Conservation (phyloP, 2,797 vertebrate genomes). For the Atherinosoma microstoma region DNA sequence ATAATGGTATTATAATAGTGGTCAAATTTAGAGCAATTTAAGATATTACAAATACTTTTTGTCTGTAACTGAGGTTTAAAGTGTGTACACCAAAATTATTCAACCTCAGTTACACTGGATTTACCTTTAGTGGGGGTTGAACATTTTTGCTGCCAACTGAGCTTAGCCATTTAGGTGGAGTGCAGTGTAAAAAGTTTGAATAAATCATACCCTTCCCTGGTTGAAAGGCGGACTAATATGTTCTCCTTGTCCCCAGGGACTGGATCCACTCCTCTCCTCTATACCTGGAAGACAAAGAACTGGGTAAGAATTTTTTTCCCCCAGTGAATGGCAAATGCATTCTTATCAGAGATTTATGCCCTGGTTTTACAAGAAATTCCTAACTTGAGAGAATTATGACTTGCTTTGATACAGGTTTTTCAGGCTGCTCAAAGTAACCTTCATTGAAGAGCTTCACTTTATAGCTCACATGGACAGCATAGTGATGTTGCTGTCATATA, state of each 20-base stretch:
- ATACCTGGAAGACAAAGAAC: slow-evolving; percentile 83
- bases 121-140: no score
- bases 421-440: slow-evolving; percentile 52
- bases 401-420: slow-evolving; percentile 61
- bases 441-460: slow-evolving; percentile 55
- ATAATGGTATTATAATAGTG: slow-evolving; percentile 3
- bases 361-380: slow-evolving; percentile 46
- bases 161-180: background rate
- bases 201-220: slow-evolving; percentile 88
- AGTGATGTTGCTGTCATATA: slow-evolving; percentile 76
- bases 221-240: slow-evolving; percentile 91
- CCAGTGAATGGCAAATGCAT: slow-evolving; percentile 9
- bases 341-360: slow-evolving; percentile 16
- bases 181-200: slow-evolving; percentile 7
- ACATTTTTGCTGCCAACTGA: no score
- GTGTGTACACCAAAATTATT: background rate
- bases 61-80: background rate
- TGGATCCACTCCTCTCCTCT: slow-evolving; percentile 89
- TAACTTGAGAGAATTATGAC: slow-evolving; percentile 48
- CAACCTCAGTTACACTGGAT: background rate
- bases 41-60: background rate
- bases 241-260: slow-evolving; percentile 90
- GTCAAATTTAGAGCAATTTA: slow-evolving; percentile 3
- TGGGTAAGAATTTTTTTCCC: slow-evolving; percentile 38
- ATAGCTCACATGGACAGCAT: slow-evolving; percentile 62